A percentile compares a stretch with the other conserved stretches of the same genome.
Evolutionary conservation across 2,797 vertebrate genomes (phyloP).

Genomic region (Columba guinea): DNA sequence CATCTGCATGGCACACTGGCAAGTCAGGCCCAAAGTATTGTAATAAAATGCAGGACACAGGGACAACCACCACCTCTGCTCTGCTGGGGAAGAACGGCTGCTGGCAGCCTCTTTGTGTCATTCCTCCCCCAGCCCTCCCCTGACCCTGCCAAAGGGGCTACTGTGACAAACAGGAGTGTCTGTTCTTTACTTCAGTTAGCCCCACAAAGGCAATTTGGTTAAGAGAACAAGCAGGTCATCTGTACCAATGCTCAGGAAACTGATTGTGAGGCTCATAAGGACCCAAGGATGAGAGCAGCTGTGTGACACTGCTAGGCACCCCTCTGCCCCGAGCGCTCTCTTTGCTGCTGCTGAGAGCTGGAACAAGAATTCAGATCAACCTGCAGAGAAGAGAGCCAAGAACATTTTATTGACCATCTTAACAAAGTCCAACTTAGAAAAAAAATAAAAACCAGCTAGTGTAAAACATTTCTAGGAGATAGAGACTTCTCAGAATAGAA

Average conservation of each 20-base stretch:
- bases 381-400: background rate
- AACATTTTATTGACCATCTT: constrained; percentile 17
- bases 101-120: background rate
- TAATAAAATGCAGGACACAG: background rate
- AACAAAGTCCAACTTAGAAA: background rate
- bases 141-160: background rate
- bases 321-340: accelerated
- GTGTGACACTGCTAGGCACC: background rate
- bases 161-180: background rate
- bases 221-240: background rate
- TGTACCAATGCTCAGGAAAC: background rate
- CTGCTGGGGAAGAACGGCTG: accelerated
- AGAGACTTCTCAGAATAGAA: background rate
- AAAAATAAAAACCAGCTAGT: background rate
- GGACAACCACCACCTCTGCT: background rate
- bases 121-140: background rate
- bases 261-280: background rate
- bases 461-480: background rate
- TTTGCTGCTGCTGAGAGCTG: background rate
- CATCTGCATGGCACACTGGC: background rate
- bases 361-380: background rate
- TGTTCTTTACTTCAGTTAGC: background rate
- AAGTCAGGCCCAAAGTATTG: background rate
- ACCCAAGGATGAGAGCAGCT: background rate
- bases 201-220: background rate